Percentiles rank a stretch among this genome's conserved stretches.
These are phyloP conservation scores for Stratiomys singularior DNA, from an alignment of 2,888 invertebrate genomes.

Conservation along the genomic window DNA sequence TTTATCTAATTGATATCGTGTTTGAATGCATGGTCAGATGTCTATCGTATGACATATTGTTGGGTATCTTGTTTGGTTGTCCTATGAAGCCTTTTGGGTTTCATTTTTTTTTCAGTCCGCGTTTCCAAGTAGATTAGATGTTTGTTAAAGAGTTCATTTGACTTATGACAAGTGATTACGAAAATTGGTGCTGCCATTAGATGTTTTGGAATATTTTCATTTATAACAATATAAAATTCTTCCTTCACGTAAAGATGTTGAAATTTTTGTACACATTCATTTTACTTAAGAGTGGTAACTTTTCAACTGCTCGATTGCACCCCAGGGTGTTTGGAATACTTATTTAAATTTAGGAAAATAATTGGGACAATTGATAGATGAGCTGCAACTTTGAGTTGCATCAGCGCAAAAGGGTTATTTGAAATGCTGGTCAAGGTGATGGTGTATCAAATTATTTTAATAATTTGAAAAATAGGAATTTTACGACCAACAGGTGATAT, in stretches of 20 bases:
- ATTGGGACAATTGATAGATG: slow-evolving; percentile 17
- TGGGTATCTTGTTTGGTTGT: background rate
- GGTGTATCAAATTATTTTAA: slow-evolving; percentile 1
- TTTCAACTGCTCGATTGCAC: background rate
- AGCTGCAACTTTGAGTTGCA: background rate
- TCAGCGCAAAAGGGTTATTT: background rate
- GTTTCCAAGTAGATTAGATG: background rate
- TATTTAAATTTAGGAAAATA: background rate
- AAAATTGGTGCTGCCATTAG: background rate
- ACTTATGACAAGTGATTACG: slow-evolving; percentile 10
- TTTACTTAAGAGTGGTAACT: no score
- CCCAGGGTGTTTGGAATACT: no score
- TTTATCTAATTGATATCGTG: slow-evolving; percentile 43
- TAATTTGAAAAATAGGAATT: slow-evolving; percentile 2
- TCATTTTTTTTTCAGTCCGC: background rate
- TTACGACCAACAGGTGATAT: slow-evolving; percentile 10
- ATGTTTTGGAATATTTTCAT: no score
- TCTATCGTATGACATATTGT: slow-evolving; percentile 45
- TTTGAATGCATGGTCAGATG: slow-evolving; percentile 30
- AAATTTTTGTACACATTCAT: no score
- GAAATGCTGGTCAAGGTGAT: slow-evolving; percentile 40
- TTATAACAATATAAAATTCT: no score
- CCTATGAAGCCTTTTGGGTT: background rate
- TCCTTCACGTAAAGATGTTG: no score
- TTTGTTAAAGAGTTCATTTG: slow-evolving; percentile 17